These are phyloP conservation scores for Cisticola juncidis DNA, from an alignment of 2,113 vertebrate genomes.

Conservation along the genomic window DNA sequence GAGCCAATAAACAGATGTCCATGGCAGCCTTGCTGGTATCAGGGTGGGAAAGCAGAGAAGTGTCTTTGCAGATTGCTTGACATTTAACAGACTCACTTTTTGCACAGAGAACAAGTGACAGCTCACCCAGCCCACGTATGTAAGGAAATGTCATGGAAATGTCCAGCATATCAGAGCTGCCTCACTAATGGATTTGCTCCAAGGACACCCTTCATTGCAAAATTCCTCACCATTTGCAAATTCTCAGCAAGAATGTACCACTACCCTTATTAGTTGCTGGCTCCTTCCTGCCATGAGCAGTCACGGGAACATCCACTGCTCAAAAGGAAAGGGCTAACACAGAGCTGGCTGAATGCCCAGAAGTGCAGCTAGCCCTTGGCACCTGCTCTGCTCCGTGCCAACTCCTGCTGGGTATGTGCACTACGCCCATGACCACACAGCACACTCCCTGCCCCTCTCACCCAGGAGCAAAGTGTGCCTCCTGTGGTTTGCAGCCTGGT, in stretches of 20 bases:
- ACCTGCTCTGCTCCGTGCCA: no score
- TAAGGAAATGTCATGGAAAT: neutral
- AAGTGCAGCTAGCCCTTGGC: neutral
- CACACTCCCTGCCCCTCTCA: accelerated
- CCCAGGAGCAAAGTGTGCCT: neutral
- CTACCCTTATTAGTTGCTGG: neutral
- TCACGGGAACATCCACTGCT: neutral
- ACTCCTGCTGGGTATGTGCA: accelerated
- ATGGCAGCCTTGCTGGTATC: neutral
- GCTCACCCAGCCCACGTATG: neutral
- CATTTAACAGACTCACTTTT: accelerated
- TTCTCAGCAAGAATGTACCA: neutral
- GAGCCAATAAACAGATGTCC: neutral
- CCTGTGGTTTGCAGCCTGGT: neutral
- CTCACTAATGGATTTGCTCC: neutral
- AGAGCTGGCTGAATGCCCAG: neutral
- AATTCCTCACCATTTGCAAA: neutral
- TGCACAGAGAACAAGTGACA: neutral
- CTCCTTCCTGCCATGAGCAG: neutral
- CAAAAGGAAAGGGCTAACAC: neutral
- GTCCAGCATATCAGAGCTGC: neutral
- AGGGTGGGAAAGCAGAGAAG: neutral
- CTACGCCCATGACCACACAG: accelerated
- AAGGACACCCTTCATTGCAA: neutral
- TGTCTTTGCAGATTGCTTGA: neutral